Evolutionary conservation across 2,113 vertebrate species (phyloP).

Genomic region (Anarhynchus alexandrinus): DNA sequence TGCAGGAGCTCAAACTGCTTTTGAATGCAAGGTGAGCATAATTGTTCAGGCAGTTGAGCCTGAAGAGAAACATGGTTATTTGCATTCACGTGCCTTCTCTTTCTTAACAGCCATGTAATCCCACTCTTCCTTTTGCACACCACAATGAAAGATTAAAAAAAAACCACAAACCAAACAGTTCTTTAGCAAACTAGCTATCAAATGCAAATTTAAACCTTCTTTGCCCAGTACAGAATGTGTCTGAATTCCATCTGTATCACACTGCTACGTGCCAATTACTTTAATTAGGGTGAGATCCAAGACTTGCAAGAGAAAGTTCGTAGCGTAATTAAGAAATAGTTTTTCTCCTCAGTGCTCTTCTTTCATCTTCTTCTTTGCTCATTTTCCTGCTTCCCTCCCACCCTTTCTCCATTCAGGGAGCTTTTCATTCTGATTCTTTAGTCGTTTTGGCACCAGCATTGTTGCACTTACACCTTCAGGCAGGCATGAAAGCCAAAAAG

Average conservation of each 20-base stretch:
- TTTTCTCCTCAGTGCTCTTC: conserved; percentile 9
- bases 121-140: neutral
- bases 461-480: conserved; percentile 10
- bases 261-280: conserved; percentile 28
- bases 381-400: conserved; percentile 31
- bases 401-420: neutral
- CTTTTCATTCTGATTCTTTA: conserved; percentile 16
- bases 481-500: conserved; percentile 29
- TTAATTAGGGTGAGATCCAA: conserved; percentile 52
- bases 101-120: neutral
- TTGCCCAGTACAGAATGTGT: neutral
- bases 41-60: neutral
- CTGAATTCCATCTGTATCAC: conserved; percentile 22
- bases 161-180: neutral
- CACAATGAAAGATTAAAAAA: neutral
- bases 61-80: neutral
- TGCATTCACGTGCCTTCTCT: neutral
- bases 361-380: conserved; percentile 46
- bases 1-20: neutral
- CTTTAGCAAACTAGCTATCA: neutral
- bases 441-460: conserved; percentile 15
- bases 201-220: conserved; percentile 17
- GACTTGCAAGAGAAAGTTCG: conserved; percentile 15
- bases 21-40: neutral
- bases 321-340: conserved; percentile 50